phyloP scores from a whole-genome alignment of 2,113 vertebrate genomes.

The Buteo buteo region DNA sequence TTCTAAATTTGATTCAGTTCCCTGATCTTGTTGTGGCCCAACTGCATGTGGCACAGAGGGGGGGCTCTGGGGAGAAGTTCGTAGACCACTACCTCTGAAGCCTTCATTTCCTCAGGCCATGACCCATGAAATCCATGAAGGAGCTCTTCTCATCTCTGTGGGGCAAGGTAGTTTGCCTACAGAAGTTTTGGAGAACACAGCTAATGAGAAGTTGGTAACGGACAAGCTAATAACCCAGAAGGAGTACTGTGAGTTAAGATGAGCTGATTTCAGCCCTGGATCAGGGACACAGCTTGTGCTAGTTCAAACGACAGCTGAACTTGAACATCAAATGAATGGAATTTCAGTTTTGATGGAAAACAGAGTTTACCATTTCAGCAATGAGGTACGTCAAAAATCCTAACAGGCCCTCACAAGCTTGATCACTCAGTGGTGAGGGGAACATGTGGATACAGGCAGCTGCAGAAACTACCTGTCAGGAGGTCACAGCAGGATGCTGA shows the following conservation, averaged over 20 bases:
- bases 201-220: neutral
- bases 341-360: neutral
- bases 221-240: neutral
- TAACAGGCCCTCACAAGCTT: neutral
- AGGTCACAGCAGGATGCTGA: neutral
- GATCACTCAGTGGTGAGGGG: neutral
- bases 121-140: neutral
- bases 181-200: neutral
- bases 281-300: neutral
- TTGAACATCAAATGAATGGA: neutral
- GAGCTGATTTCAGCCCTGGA: neutral
- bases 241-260: neutral
- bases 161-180: neutral
- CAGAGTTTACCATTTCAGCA: neutral
- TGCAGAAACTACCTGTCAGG: neutral
- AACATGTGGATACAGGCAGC: neutral
- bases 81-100: neutral
- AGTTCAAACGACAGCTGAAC: neutral
- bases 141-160: neutral
- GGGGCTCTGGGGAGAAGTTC: neutral
- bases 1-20: neutral
- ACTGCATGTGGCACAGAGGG: neutral
- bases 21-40: neutral
- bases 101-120: neutral
- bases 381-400: neutral